These are phyloP conservation scores for Saimiri boliviensis DNA, from an alignment of 2,113 vertebrate genomes.

Conservation along the genomic window DNA sequence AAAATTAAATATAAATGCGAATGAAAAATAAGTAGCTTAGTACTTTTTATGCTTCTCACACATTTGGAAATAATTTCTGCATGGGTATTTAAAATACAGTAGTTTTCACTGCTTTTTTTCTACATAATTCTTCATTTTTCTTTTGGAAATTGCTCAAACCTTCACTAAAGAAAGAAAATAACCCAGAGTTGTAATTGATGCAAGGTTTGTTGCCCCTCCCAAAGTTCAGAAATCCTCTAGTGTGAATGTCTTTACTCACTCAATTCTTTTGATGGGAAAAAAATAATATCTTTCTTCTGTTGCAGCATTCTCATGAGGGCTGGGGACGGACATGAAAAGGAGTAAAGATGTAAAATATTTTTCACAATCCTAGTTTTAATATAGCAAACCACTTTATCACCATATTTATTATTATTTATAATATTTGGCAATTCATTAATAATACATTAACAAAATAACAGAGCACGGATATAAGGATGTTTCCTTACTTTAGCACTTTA, in stretches of 20 bases:
- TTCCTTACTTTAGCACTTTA: not conserved
- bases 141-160: constrained; percentile 31
- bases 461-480: not conserved
- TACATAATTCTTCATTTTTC: not conserved
- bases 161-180: constrained; percentile 12
- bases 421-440: not conserved
- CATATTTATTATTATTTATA: not conserved
- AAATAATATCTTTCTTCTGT: constrained; percentile 4
- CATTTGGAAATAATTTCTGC: constrained; percentile 41
- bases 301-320: not conserved
- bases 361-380: not conserved
- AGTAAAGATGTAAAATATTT: constrained; percentile 18
- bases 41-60: constrained; percentile 31
- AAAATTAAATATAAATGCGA: constrained; percentile 50
- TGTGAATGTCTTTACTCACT: constrained; percentile 11
- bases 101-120: not conserved
- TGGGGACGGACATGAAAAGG: not conserved
- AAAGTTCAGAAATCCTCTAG: constrained; percentile 38
- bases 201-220: not conserved
- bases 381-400: not conserved
- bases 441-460: not conserved
- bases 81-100: not conserved
- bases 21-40: constrained; percentile 23
- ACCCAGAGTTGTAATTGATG: not conserved
- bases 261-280: constrained; percentile 26